Evolutionary conservation across 2,888 invertebrate species (phyloP).

Genomic region (Mimumesa dahlbomi): DNA sequence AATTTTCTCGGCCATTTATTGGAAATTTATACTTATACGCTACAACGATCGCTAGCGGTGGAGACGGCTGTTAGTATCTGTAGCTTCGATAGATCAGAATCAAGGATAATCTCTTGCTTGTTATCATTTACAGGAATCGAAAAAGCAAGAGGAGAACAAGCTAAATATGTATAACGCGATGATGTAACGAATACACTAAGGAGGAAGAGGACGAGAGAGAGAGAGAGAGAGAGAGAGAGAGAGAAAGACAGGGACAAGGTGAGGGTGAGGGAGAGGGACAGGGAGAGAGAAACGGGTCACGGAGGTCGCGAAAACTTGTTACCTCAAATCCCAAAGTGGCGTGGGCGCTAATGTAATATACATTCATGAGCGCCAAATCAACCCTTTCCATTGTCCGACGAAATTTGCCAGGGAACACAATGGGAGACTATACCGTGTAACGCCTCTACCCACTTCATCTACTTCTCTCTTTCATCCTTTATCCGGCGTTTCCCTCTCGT

Average conservation of each 20-base stretch:
- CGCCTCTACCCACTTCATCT: conserved; percentile 19
- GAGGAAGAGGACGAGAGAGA: neutral
- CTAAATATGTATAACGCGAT: conserved; percentile 5
- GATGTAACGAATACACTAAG: no score
- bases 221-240: neutral
- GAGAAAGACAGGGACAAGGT: neutral
- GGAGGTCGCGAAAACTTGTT: conserved; percentile 53
- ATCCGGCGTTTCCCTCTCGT: neutral
- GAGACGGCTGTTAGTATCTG: no score
- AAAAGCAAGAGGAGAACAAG: neutral
- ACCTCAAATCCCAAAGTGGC: conserved; percentile 57
- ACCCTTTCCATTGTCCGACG: conserved; percentile 65
- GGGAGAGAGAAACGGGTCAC: conserved; percentile 15
- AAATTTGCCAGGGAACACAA: conserved; percentile 66
- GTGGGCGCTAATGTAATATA: conserved; percentile 63
- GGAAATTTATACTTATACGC: no score
- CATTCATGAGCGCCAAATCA: conserved; percentile 68
- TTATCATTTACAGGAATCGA: conserved; percentile 14
- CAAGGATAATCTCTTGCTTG: neutral
- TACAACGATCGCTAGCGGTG: no score
- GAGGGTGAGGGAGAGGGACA: neutral
- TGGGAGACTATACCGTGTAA: conserved; percentile 38
- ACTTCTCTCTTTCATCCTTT: conserved; percentile 31
- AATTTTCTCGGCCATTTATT: no score
- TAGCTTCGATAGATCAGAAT: neutral